Evolutionary conservation across 2,113 vertebrate species (phyloP).

Genomic region (Junco hyemalis): DNA sequence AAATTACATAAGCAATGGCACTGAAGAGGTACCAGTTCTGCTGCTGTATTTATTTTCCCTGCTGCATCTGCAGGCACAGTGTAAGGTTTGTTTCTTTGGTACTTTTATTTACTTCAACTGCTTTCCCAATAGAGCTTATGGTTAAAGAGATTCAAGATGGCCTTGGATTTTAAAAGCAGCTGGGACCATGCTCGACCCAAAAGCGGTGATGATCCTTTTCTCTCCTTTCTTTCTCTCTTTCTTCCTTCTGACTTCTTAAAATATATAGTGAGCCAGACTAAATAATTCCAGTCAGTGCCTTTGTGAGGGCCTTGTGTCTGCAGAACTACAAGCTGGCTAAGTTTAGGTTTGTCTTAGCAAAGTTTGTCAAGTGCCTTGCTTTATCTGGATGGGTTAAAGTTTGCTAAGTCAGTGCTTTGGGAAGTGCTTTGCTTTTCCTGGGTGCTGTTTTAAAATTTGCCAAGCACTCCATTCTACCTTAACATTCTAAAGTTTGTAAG

Average conservation of each 20-base stretch:
- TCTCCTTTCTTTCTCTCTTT: not conserved
- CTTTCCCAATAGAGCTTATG: not conserved
- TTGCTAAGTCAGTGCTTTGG: not conserved
- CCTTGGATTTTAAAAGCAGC: not conserved
- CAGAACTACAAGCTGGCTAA: not conserved
- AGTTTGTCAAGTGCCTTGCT: not conserved
- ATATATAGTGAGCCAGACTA: not conserved
- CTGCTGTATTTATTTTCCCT: not conserved
- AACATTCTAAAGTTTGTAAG: not conserved
- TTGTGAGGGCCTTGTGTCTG: not conserved
- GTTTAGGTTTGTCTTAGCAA: not conserved
- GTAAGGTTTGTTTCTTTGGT: not conserved
- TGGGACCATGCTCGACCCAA: not conserved
- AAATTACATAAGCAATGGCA: too few species aligned
- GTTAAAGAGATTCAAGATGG: not conserved
- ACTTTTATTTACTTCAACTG: too few species aligned
- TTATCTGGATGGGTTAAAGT: not conserved
- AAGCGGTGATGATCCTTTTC: fast-evolving
- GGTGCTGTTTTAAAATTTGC: not conserved
- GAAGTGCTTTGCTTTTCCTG: not conserved
- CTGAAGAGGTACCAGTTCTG: not conserved
- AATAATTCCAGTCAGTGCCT: not conserved
- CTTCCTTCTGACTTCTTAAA: not conserved
- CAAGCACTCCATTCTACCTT: not conserved
- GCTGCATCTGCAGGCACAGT: not conserved